These are phyloP conservation scores for Vimba vimba DNA, from an alignment of 2,113 vertebrate species.

Conservation along the genomic window DNA sequence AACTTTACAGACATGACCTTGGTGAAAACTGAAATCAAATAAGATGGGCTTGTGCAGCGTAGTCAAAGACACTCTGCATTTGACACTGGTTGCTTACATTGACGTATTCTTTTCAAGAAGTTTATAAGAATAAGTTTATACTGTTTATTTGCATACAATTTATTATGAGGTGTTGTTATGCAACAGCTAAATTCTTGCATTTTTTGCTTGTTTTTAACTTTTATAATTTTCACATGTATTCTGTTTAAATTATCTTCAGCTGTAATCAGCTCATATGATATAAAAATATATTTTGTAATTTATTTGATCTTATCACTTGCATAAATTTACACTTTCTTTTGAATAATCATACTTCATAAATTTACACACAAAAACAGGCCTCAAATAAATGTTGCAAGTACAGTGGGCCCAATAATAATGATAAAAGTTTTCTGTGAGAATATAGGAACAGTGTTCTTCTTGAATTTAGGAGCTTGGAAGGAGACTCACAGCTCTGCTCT, in stretches of 20 bases:
- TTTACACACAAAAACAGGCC: background rate
- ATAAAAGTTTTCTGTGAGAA: background rate
- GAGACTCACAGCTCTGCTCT: background rate
- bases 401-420: background rate
- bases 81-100: background rate
- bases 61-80: background rate
- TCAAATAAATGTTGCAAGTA: background rate
- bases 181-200: background rate
- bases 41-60: background rate
- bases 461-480: background rate
- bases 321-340: background rate
- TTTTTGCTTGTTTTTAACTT: background rate
- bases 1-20: constrained; percentile 32
- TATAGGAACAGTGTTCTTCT: background rate
- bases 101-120: background rate
- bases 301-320: background rate
- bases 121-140: background rate
- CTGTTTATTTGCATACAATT: constrained; percentile 16
- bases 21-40: constrained; percentile 20
- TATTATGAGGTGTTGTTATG: background rate
- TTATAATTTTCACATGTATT: background rate
- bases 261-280: background rate
- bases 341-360: background rate
- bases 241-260: background rate
- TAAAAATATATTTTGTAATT: background rate